phyloP scores from a whole-genome alignment of 2,797 vertebrate species.

The Dendrocincla tyrannina region DNA sequence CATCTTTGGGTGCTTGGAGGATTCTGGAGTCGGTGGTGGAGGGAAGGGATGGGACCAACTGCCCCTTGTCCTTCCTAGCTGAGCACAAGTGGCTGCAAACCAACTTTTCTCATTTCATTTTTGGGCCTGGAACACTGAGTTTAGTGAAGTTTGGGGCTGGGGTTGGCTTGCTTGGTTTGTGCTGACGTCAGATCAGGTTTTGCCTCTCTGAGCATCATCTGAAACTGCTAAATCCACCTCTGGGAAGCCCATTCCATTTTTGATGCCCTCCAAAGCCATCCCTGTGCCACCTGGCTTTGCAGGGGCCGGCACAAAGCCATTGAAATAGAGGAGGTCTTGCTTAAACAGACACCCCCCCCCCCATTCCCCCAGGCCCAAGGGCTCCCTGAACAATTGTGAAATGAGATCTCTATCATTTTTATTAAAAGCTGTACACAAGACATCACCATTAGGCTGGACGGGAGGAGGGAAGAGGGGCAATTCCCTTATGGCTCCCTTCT shows the following conservation, averaged over 20 bases:
- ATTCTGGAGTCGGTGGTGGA: accelerated
- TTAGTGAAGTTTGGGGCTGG: neutral
- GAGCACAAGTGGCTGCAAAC: neutral
- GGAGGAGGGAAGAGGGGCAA: neutral
- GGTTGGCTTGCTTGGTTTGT: neutral
- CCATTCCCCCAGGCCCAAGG: neutral
- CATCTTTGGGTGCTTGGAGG: neutral
- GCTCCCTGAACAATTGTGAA: slow-evolving; percentile 27
- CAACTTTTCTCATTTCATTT: neutral
- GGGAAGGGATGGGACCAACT: neutral
- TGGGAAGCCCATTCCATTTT: neutral
- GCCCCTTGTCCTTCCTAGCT: neutral
- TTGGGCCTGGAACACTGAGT: neutral
- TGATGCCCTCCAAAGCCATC: neutral
- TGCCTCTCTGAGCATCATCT: accelerated
- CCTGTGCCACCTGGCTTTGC: neutral
- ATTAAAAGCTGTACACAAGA: slow-evolving; percentile 62
- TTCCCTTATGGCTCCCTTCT: neutral
- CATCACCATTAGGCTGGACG: neutral
- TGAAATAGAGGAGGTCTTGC: neutral
- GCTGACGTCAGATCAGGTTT: neutral
- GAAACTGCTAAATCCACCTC: neutral
- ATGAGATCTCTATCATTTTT: slow-evolving; percentile 54
- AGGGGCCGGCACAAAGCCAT: neutral
- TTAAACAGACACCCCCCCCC: neutral